Evolutionary conservation across 2,888 invertebrate species (phyloP).

Genomic region (Yponomeuta cagnagella): DNA sequence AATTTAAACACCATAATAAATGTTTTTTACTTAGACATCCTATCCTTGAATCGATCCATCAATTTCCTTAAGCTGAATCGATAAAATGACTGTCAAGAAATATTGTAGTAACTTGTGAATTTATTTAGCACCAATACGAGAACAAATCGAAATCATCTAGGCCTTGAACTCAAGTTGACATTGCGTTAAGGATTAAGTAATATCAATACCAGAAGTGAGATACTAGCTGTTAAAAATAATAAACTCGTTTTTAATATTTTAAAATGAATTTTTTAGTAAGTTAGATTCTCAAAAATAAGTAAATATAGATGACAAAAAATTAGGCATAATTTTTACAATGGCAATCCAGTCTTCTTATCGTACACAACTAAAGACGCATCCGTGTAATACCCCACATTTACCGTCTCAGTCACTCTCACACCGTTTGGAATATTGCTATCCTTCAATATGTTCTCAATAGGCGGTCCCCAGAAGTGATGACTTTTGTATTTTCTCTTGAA

Average conservation of each 20-base stretch:
- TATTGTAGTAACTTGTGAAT: too few species aligned
- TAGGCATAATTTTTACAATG: slow-evolving; percentile 28
- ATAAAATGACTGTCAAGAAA: too few species aligned
- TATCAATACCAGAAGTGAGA: background rate
- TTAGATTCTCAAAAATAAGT: background rate
- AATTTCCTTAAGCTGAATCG: too few species aligned
- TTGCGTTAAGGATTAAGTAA: background rate
- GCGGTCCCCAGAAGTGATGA: slow-evolving; percentile 55
- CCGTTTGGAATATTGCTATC: slow-evolving; percentile 39
- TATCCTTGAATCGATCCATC: too few species aligned
- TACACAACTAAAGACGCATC: slow-evolving; percentile 49
- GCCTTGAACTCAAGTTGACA: background rate
- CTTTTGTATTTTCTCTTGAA: slow-evolving; percentile 36
- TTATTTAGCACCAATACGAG: background rate
- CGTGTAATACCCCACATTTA: slow-evolving; percentile 44
- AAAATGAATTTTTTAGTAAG: background rate
- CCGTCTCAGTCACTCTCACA: slow-evolving; percentile 32
- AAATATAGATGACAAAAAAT: slow-evolving; percentile 13
- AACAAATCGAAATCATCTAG: background rate
- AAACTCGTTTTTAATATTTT: background rate
- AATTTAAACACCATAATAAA: too few species aligned
- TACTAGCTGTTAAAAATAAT: background rate
- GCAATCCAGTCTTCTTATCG: slow-evolving; percentile 41
- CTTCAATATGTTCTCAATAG: slow-evolving; percentile 40
- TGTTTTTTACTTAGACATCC: too few species aligned